These are phyloP conservation scores for Mus pahari DNA, from an alignment of 2,113 vertebrate genomes.

Conservation along the genomic window DNA sequence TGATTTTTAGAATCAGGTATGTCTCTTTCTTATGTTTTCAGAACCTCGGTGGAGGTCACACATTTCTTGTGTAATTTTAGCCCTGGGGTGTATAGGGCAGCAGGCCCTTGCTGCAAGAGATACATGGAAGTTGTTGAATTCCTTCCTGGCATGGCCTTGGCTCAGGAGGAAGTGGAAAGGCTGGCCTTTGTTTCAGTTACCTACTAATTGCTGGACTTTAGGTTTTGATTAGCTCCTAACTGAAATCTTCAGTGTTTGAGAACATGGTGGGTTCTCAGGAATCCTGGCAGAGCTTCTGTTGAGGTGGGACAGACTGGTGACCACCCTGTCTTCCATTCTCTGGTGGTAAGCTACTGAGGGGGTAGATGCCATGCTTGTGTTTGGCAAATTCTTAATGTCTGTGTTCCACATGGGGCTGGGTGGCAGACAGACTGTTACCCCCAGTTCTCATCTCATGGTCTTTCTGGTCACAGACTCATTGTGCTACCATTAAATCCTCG, in stretches of 20 bases:
- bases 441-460: neutral
- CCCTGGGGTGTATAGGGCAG: neutral
- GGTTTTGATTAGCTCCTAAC: constrained; percentile 27
- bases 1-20: neutral
- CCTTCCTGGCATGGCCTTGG: neutral
- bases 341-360: neutral
- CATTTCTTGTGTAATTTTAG: neutral
- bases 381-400: neutral
- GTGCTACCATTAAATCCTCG: neutral
- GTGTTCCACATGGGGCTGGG: neutral
- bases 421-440: neutral
- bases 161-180: neutral
- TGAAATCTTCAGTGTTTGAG: constrained; percentile 10
- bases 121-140: neutral
- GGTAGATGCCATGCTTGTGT: neutral
- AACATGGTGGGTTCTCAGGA: neutral
- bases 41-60: neutral
- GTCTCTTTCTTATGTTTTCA: neutral
- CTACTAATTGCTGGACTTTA: neutral
- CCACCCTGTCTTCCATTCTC: neutral
- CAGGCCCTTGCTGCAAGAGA: neutral
- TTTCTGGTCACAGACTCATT: neutral
- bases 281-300: neutral
- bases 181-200: constrained; percentile 22
- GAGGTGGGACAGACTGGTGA: neutral